Percentiles rank a stretch among this genome's conserved stretches.
Evolutionary conservation across 2,888 invertebrate genomes (phyloP).

Genomic region (Trichogramma evanescens): DNA sequence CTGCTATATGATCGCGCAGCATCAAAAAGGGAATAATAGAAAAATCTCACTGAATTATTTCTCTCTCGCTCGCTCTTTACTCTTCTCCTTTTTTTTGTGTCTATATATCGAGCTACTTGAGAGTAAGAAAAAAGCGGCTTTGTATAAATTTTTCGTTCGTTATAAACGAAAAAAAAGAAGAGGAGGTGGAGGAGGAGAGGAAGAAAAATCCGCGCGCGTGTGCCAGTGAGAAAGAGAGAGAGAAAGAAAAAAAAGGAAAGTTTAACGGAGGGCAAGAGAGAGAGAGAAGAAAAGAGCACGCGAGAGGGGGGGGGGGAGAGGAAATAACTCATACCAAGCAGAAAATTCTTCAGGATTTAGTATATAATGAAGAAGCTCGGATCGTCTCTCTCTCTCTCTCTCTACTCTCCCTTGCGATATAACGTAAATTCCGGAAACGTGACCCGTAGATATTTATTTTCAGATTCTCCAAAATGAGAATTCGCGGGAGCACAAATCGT

Average conservation of each 20-base stretch:
- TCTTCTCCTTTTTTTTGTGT: no score
- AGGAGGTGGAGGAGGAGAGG: no score
- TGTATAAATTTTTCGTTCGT: neutral
- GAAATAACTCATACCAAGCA: constrained; percentile 2
- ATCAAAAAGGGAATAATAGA: no score
- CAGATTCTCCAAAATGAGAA: constrained; percentile 8
- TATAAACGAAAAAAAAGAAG: no score
- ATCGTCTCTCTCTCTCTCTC: neutral
- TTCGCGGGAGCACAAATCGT: constrained; percentile 6
- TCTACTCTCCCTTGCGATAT: neutral
- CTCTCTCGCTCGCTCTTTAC: no score
- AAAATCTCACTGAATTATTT: no score
- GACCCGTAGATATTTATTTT: neutral
- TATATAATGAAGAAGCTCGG: neutral
- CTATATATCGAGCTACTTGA: no score
- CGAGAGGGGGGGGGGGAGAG: neutral
- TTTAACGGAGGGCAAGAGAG: neutral
- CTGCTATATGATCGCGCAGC: no score
- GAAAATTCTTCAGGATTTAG: constrained; percentile 8
- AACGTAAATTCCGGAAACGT: neutral
- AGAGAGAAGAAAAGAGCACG: neutral
- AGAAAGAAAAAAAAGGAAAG: neutral
- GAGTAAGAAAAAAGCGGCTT: neutral
- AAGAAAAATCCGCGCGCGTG: no score
- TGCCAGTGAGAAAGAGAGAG: no score